A percentile compares a stretch with the other conserved stretches of the same genome.
Conservation (phyloP, 2,888 invertebrate species). For the Cataglyphis altisquamis region DNA sequence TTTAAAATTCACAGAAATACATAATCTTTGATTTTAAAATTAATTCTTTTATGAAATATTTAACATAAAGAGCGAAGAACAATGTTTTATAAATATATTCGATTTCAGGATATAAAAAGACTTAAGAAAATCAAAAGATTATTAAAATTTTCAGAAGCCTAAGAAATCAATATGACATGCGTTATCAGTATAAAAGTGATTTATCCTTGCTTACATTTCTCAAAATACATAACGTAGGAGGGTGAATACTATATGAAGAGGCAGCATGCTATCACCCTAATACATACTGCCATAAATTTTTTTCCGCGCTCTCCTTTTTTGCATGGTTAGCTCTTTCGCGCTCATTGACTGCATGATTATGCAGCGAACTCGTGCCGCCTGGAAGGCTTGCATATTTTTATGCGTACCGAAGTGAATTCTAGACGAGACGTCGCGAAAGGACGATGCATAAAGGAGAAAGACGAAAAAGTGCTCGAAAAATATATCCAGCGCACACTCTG, state of each 20-base stretch:
- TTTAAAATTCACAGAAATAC: not conserved
- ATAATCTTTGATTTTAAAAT: slow-evolving; percentile 20
- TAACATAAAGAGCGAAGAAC: not conserved
- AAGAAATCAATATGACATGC: slow-evolving; percentile 22
- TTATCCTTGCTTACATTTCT: slow-evolving; percentile 55
- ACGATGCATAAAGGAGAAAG: slow-evolving; percentile 58
- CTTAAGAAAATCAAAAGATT: not conserved
- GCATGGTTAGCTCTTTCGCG: slow-evolving; percentile 82
- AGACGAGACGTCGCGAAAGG: slow-evolving; percentile 63
- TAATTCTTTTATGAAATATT: not conserved
- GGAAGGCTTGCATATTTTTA: slow-evolving; percentile 78
- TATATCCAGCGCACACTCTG: slow-evolving; percentile 68
- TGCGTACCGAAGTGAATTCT: slow-evolving; percentile 61
- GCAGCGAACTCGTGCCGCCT: slow-evolving; percentile 75
- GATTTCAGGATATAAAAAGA: not conserved
- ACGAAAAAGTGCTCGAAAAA: slow-evolving; percentile 65
- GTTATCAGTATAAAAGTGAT: slow-evolving; percentile 48
- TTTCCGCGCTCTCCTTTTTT: slow-evolving; percentile 75
- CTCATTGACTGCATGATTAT: slow-evolving; percentile 83
- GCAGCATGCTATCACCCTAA: slow-evolving; percentile 64
- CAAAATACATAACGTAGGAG: slow-evolving; percentile 43
- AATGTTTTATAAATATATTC: not conserved
- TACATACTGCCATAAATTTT: slow-evolving; percentile 76
- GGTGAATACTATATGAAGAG: slow-evolving; percentile 44
- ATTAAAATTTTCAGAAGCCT: not conserved